Evolutionary conservation across 2,113 vertebrate genomes (phyloP).

Genomic region (Grammomys surdaster): DNA sequence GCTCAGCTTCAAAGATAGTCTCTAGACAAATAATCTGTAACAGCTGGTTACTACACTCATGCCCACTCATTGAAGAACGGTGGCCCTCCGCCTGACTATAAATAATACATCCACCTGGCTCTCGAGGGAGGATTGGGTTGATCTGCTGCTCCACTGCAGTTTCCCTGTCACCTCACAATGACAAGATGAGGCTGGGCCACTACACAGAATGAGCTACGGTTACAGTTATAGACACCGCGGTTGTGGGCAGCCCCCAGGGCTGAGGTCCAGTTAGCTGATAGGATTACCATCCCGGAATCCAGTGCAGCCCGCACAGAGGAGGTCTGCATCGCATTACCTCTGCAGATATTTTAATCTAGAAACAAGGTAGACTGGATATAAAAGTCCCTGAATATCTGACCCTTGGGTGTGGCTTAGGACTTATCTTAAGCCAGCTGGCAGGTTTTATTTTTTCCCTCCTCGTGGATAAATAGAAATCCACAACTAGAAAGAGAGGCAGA

Average conservation of each 20-base stretch:
- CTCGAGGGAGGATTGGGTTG: neutral
- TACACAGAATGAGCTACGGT: constrained; percentile 63
- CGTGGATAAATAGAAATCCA: neutral
- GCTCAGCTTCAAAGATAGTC: constrained; percentile 27
- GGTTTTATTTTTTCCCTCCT: neutral
- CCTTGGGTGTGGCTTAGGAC: constrained; percentile 42
- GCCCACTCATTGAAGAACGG: neutral
- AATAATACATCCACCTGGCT: constrained; percentile 62
- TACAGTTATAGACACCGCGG: constrained; percentile 61
- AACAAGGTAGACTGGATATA: constrained; percentile 38
- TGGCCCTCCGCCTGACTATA: neutral
- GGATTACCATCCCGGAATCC: constrained; percentile 54
- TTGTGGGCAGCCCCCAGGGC: constrained; percentile 41
- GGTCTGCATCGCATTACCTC: constrained; percentile 48
- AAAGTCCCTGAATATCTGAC: constrained; percentile 47
- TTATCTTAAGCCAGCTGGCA: neutral
- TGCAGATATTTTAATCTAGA: constrained; percentile 67
- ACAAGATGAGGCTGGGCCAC: constrained; percentile 31
- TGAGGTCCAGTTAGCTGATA: constrained; percentile 60
- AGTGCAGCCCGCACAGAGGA: constrained; percentile 28
- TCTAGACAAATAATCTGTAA: constrained; percentile 2
- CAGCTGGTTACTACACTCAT: constrained; percentile 43
- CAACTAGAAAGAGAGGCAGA: constrained; percentile 41
- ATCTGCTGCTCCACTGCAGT: constrained; percentile 44
- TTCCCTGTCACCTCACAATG: constrained; percentile 62